Percentiles rank a stretch among this genome's conserved stretches.
Evolutionary conservation across 2,888 invertebrate genomes (phyloP).

Genomic region (Romanomermis culicivorax): DNA sequence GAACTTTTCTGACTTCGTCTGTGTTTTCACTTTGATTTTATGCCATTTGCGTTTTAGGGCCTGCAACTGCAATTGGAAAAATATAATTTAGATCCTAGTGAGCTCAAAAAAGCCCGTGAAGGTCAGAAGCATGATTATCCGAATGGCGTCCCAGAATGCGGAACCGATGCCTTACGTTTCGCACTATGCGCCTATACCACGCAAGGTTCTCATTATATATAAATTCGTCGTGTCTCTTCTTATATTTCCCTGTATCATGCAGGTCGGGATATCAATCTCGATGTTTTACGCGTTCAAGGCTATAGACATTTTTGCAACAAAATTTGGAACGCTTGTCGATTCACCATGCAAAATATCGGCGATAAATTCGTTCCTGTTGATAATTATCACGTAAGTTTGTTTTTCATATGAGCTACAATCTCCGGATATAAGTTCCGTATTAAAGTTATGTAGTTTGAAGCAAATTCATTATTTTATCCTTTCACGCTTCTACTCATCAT

Average conservation of each 20-base stretch:
- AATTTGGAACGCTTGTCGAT: constrained; percentile 92
- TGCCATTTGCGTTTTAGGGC: too few species aligned
- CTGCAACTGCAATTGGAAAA: constrained; percentile 49
- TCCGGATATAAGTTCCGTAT: too few species aligned
- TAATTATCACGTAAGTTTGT: constrained; percentile 12
- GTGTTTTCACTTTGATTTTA: too few species aligned
- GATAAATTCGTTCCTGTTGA: constrained; percentile 13
- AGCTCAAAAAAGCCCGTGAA: constrained; percentile 48
- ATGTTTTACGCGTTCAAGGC: constrained; percentile 74
- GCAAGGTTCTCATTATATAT: constrained; percentile 37
- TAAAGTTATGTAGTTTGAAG: too few species aligned
- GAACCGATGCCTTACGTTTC: constrained; percentile 75
- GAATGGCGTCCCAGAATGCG: constrained; percentile 42
- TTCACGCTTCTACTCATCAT: too few species aligned
- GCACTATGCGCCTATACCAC: constrained; percentile 69
- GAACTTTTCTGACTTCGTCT: not conserved
- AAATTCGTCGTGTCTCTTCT: constrained; percentile 9
- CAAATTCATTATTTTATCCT: too few species aligned
- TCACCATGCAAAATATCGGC: constrained; percentile 42
- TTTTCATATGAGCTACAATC: not conserved
- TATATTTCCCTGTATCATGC: too few species aligned
- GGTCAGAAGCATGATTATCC: constrained; percentile 32
- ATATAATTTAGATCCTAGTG: constrained; percentile 64
- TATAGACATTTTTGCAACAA: constrained; percentile 95
- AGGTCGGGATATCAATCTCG: constrained; percentile 84